phyloP scores from a whole-genome alignment of 2,113 vertebrate species.

The Gambusia affinis region DNA sequence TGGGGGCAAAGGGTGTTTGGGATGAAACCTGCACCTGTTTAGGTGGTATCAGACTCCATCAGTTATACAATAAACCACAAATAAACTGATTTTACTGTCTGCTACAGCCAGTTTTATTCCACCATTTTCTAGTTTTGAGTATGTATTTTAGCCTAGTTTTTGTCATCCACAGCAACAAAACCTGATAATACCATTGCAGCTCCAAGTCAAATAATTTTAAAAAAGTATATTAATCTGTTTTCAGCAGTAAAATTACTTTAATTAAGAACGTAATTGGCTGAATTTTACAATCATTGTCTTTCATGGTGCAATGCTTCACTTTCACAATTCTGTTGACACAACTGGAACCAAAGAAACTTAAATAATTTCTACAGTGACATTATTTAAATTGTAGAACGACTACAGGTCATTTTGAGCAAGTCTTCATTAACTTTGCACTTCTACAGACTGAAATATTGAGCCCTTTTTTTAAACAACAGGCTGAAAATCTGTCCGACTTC shows the following conservation, averaged over 20 bases:
- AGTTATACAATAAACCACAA: not conserved
- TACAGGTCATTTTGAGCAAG: too few relatives aligned
- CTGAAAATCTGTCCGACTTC: not conserved
- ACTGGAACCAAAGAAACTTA: too few relatives aligned
- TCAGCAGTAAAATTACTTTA: too few relatives aligned
- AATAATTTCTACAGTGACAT: not conserved
- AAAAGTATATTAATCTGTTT: too few relatives aligned
- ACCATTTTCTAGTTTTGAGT: not conserved
- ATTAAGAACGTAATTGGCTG: too few relatives aligned
- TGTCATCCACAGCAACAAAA: not conserved
- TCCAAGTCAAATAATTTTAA: not conserved
- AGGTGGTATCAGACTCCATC: not conserved
- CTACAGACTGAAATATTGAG: not conserved
- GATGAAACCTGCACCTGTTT: conserved; percentile 3
- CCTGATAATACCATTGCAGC: not conserved
- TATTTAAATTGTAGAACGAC: too few relatives aligned
- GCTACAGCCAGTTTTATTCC: not conserved
- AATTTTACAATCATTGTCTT: too few relatives aligned
- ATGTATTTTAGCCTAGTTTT: not conserved
- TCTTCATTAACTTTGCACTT: not conserved
- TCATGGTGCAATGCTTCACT: too few relatives aligned
- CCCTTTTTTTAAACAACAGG: too few relatives aligned
- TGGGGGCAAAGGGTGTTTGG: conserved; percentile 24
- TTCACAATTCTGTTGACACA: too few relatives aligned
- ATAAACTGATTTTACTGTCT: not conserved